Percentiles rank a stretch among this genome's conserved stretches.
Conservation (phyloP, 2,888 invertebrate genomes). For the Criorhina ranunculi region DNA sequence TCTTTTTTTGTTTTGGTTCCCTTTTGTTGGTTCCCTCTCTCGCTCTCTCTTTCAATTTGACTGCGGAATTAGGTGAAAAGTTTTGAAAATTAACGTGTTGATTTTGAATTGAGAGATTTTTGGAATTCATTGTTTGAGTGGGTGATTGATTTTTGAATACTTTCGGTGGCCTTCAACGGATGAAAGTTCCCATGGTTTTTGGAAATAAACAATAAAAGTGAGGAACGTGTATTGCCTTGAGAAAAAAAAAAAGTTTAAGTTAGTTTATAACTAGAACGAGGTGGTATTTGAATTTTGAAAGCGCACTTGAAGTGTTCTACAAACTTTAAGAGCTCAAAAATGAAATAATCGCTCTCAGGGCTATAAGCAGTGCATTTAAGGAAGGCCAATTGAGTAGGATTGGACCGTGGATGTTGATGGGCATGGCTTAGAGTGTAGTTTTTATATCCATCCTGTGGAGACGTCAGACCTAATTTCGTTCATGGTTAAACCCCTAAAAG, state of each 20-base stretch:
- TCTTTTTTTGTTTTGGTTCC: background rate
- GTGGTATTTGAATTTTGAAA: too few relatives aligned
- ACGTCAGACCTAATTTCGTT: too few relatives aligned
- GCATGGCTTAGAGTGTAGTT: too few relatives aligned
- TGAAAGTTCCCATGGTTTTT: background rate
- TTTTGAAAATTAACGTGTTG: slow-evolving; percentile 4
- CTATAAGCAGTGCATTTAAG: too few relatives aligned
- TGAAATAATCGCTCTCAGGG: too few relatives aligned
- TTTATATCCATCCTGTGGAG: too few relatives aligned
- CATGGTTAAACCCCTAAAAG: too few relatives aligned
- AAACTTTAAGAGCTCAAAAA: too few relatives aligned
- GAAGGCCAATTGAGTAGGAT: too few relatives aligned
- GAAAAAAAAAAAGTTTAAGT: background rate
- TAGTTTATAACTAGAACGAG: background rate
- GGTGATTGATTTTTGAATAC: slow-evolving; percentile 9
- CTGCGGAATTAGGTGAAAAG: slow-evolving; percentile 9
- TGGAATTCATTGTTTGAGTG: background rate
- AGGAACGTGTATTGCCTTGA: background rate
- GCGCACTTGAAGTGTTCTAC: too few relatives aligned
- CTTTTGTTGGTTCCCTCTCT: too few relatives aligned
- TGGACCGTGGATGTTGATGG: too few relatives aligned
- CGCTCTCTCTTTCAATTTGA: background rate
- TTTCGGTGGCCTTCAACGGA: background rate
- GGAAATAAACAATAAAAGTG: background rate
- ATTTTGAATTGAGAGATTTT: slow-evolving; percentile 36